Evolutionary conservation across 2,113 vertebrate species (phyloP).

Genomic region (human): GRCh38 chr21:28608001-28608500

Average conservation of each 20-base stretch:
- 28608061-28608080: not conserved
- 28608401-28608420: no score
- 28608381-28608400: not conserved
- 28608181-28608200: not conserved
- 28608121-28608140: not conserved
- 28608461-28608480: no score
- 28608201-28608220: not conserved
- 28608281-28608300: not conserved
- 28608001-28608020: not conserved
- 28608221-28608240: not conserved
- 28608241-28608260: not conserved
- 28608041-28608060: not conserved
- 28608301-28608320: not conserved
- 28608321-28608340: not conserved
- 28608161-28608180: not conserved
- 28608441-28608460: no score
- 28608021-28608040: not conserved
- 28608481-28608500: no score
- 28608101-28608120: not conserved
- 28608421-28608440: no score
- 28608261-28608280: not conserved
- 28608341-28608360: not conserved
- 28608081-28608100: not conserved
- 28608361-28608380: not conserved
- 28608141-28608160: not conserved